These are phyloP conservation scores for Lethenteron camtschaticum DNA, from an alignment of 2,113 vertebrate species.

Conservation along the genomic window DNA sequence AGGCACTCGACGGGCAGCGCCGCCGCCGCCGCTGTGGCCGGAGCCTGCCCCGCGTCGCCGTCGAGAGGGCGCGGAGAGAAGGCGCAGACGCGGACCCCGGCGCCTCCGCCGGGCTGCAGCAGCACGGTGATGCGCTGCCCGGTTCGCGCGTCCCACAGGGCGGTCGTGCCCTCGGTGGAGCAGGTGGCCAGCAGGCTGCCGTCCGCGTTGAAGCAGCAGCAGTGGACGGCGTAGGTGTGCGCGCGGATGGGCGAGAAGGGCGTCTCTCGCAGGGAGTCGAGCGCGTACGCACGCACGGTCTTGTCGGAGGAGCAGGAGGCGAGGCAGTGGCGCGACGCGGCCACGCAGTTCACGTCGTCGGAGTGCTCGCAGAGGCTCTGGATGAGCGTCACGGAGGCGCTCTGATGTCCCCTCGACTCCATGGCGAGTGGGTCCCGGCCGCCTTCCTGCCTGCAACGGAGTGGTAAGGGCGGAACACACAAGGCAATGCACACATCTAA, in stretches of 20 bases:
- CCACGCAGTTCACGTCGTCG: conserved; percentile 64
- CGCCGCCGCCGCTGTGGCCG: background rate
- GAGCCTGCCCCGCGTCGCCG: too few relatives aligned
- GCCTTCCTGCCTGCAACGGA: too few relatives aligned
- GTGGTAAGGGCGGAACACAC: too few relatives aligned
- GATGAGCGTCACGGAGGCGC: conserved; percentile 28
- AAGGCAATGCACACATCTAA: too few relatives aligned
- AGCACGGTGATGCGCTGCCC: conserved; percentile 39
- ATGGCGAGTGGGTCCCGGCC: too few relatives aligned
- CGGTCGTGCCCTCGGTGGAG: conserved; percentile 56
- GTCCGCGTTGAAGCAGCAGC: conserved; percentile 64
- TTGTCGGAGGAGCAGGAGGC: conserved; percentile 84
- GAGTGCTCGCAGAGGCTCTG: conserved; percentile 46
- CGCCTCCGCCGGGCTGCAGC: conserved; percentile 46
- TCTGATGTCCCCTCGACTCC: too few relatives aligned
- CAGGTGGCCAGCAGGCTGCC: conserved; percentile 53
- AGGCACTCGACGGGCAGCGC: conserved; percentile 14
- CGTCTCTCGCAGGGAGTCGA: conserved; percentile 35
- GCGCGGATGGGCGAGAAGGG: conserved; percentile 49
- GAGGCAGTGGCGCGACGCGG: conserved; percentile 42
- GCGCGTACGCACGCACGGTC: conserved; percentile 43
- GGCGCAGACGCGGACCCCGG: conserved; percentile 42
- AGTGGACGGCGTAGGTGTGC: conserved; percentile 65
- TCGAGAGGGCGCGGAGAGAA: conserved; percentile 32
- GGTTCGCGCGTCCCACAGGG: conserved; percentile 33